These are phyloP conservation scores for Macropodus opercularis DNA, from an alignment of 2,797 vertebrate genomes.

Conservation along the genomic window DNA sequence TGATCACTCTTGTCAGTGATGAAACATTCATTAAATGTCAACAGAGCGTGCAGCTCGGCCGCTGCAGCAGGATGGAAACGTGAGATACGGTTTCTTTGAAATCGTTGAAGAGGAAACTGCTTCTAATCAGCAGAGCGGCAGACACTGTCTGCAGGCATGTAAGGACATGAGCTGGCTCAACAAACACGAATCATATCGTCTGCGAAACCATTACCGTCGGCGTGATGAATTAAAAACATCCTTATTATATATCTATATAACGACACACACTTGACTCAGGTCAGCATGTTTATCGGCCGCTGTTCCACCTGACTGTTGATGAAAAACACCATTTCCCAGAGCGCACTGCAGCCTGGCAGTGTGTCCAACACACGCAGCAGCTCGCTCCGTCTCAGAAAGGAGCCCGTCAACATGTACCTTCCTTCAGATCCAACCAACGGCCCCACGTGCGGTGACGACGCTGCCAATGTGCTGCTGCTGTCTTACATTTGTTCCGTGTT, in stretches of 20 bases:
- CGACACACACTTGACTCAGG: no score
- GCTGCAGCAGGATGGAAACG: neutral
- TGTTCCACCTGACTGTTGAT: conserved; percentile 63
- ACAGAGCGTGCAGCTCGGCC: neutral
- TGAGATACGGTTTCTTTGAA: neutral
- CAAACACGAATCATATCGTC: no score
- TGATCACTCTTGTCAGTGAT: conserved; percentile 12
- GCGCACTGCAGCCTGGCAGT: conserved; percentile 40
- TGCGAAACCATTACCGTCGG: no score
- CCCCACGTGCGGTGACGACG: neutral
- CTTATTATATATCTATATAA: no score
- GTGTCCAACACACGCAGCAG: no score
- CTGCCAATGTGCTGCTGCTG: neutral
- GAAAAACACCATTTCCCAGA: conserved; percentile 64
- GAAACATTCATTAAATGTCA: conserved; percentile 41
- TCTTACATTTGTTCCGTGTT: neutral
- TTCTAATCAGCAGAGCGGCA: conserved; percentile 2
- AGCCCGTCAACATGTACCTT: no score
- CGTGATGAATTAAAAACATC: no score
- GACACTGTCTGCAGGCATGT: neutral
- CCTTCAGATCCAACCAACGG: no score
- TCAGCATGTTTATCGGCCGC: conserved; percentile 53
- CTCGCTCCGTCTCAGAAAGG: no score
- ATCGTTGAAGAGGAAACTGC: conserved; percentile 6
- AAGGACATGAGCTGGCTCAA: neutral